Base-by-base conservation (phyloP, 2,888 invertebrate genomes). In the Hirtodrosophila cameraria region DNA sequence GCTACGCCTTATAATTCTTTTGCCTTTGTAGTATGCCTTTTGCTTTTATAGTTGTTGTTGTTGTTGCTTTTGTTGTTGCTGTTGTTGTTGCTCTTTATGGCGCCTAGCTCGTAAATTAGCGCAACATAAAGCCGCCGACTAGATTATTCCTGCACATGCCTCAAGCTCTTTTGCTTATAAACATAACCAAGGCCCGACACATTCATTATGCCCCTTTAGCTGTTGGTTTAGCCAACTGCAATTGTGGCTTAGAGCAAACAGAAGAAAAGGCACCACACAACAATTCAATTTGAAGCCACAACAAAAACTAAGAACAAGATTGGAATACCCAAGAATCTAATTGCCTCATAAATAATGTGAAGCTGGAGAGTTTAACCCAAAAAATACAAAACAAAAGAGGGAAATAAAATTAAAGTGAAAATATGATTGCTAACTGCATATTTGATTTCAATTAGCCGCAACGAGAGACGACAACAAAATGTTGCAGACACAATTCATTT, bases 51-150 rank as follows among this genome's bases (percentile, higher is more conserved):
- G 48, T 28, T 54, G 39, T 16, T n/a, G 20, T 39, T 23, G 7
- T 15, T 28, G 20, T 50, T 59, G 35, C 27, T 50, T 31, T 55
- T 57, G n/a, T 25, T 49, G 38, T 27, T 36, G 28, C 52, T 53
- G 36, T 36, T 67, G 25, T 12, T 54, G 23, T 2, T 30, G 27
- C 11, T 55, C 38, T 33, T 63, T 57, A 28, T 65, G 55, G 36
- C 41, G 64, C 43, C 43, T 43, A 39, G 69, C 60, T 83, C 84
- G 65, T 86, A 80, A 86, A 86, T 80, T 80, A 79, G 69, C 58
- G 62, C 48, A 54, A 58, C 58, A 62, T 82, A 83, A 79, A 60
- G 61, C 48, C 36, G 55, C 25, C 72, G 61, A 68, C 50, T 59
- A 54, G 76, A 86, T 79, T 86, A 83, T 86, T 65, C 65, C 66